These are phyloP conservation scores for Cantharis flavilabris DNA, from an alignment of 2,888 invertebrate species.

Conservation along the genomic window DNA sequence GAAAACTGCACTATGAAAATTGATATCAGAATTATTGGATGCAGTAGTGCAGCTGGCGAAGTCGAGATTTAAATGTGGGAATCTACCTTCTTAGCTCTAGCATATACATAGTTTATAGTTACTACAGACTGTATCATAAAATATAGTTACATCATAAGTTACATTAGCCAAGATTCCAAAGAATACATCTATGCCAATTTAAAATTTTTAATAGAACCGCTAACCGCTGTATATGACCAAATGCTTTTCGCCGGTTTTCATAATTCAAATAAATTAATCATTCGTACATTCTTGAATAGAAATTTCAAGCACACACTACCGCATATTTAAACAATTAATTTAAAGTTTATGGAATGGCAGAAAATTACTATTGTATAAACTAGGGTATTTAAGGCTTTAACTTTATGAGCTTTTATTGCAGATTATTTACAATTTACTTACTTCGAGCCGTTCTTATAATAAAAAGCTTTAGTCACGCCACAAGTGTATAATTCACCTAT, in stretches of 20 bases:
- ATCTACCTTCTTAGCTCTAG: too few species aligned
- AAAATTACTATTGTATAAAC: neutral
- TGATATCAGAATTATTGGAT: too few species aligned
- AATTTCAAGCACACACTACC: neutral
- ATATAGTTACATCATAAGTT: too few species aligned
- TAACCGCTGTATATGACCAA: neutral
- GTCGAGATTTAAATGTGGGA: too few species aligned
- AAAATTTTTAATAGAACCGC: neutral
- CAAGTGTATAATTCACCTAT: slow-evolving; percentile 1
- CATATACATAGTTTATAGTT: too few species aligned
- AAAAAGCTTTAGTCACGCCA: slow-evolving; percentile 1
- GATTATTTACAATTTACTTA: slow-evolving; percentile 2
- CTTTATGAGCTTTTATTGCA: neutral
- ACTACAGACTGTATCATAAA: too few species aligned
- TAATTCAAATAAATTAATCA: neutral
- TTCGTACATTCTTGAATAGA: neutral
- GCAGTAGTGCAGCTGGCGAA: too few species aligned
- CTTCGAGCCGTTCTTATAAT: neutral
- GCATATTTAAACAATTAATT: neutral
- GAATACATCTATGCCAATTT: neutral
- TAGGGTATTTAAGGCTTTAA: neutral
- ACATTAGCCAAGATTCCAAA: too few species aligned
- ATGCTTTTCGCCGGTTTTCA: neutral
- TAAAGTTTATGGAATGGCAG: neutral
- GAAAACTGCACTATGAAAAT: too few species aligned